Conservation (phyloP, 2,888 invertebrate genomes). For the Oligia latruncula region DNA sequence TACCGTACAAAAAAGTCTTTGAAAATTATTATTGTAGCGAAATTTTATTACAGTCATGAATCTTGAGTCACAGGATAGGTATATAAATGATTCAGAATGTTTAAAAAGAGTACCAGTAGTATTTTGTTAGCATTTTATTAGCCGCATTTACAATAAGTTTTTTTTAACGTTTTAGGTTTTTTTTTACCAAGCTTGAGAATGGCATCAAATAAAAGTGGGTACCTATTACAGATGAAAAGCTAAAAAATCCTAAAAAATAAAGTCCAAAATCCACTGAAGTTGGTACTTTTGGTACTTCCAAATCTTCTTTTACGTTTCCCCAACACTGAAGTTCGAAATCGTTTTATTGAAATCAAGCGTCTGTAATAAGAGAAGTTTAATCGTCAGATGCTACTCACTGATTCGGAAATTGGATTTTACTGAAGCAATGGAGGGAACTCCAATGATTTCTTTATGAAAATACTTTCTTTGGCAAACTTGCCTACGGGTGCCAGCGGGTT, state of each 20-base stretch:
- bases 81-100: background rate
- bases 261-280: background rate
- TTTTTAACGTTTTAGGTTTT: background rate
- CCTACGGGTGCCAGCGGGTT: background rate
- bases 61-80: no score
- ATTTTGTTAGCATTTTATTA: background rate
- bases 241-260: background rate
- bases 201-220: background rate
- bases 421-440: slow-evolving; percentile 2
- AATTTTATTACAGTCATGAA: background rate
- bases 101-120: background rate
- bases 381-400: slow-evolving; percentile 40
- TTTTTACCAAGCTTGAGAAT: background rate
- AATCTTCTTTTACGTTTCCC: slow-evolving; percentile 14
- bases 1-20: background rate
- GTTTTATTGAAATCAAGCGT: slow-evolving; percentile 28
- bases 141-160: background rate
- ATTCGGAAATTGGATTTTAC: slow-evolving; percentile 46
- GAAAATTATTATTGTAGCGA: background rate
- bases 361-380: slow-evolving; percentile 35
- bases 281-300: background rate
- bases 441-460: slow-evolving; percentile 31
- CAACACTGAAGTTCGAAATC: slow-evolving; percentile 13
- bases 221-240: background rate
- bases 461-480: slow-evolving; percentile 10